Base-by-base conservation (phyloP, 2,888 invertebrate genomes). In the Nomada fabriciana region DNA sequence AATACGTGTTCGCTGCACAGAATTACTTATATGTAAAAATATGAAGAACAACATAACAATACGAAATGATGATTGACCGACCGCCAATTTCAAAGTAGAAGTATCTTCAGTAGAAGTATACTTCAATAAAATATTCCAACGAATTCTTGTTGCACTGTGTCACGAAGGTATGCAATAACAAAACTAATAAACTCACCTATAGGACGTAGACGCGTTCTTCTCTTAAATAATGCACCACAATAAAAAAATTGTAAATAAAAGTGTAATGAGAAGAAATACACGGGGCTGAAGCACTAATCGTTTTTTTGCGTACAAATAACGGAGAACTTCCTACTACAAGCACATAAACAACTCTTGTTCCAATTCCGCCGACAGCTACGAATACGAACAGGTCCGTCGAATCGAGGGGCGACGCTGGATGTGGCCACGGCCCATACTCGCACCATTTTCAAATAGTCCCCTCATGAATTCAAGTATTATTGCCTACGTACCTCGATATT, bases 401-500 rank as follows among this genome's bases (percentile, higher is more conserved):
- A 89, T 88, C 86, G 90, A 88, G 89, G 87, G 85, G 84, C 87
- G 89, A 91, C 90, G 92, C 91, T 85, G 85, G 75, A 84, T 72
- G 68, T 87, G 85, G 80, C 89, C 90, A 85, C 88, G 80, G 86
- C 88, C 86, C 90, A 86, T 80, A 79, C 81, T 65, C 84, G 85
- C 87, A 88, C 85, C 86, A 89, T 90, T 88, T 91, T 86, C 88
- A 91, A 91, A 89, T 89, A 91, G 91, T 91, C 85, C 91, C 88
- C 55, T 29, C 29, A 52, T 67, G 47, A 50, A 0, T n/a, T 10
- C 18, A 36, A 52, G 2, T 53, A 52, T 43, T 20, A 42, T 23
- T 10, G 42, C 4, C 55, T 79, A 76, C 79, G 20, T 79, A 79
- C 77, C 83, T 82, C 57, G 13, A 57, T 60, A 59, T 70, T 59